Percentiles rank a stretch among this genome's conserved stretches.
Evolutionary conservation across 2,888 invertebrate genomes (phyloP).

Genomic region (Aphrophora alni): DNA sequence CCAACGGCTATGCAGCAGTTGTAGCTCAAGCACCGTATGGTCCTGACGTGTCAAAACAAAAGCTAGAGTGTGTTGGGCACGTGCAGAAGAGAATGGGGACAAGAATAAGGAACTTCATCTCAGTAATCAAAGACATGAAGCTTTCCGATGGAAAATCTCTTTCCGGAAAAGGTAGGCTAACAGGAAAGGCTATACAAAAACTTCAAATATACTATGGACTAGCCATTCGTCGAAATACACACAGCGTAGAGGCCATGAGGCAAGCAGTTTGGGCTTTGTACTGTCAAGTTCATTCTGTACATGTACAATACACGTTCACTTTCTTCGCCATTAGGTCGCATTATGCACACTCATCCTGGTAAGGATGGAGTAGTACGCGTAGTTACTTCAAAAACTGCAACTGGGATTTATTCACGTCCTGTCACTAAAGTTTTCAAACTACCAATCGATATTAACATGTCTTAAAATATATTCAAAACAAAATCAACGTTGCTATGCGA

Average conservation of each 20-base stretch:
- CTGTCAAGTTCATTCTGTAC: too few relatives aligned
- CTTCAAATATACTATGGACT: slow-evolving; percentile 31
- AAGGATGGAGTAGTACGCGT: too few relatives aligned
- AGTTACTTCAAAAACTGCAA: too few relatives aligned
- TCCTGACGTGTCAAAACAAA: slow-evolving; percentile 4
- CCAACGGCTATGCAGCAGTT: slow-evolving; percentile 20
- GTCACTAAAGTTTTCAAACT: too few relatives aligned
- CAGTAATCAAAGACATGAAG: not conserved
- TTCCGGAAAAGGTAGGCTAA: slow-evolving; percentile 22
- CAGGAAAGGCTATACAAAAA: slow-evolving; percentile 21
- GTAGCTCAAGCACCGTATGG: slow-evolving; percentile 25
- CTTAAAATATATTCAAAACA: too few relatives aligned
- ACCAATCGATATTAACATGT: too few relatives aligned
- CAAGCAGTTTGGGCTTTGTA: slow-evolving; percentile 28
- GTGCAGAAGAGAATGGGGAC: slow-evolving; percentile 1
- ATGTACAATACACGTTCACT: too few relatives aligned
- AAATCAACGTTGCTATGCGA: too few relatives aligned
- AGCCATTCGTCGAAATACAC: slow-evolving; percentile 25
- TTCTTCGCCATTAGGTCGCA: too few relatives aligned
- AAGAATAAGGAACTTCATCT: not conserved
- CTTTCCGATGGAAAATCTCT: slow-evolving; percentile 28
- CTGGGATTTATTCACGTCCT: too few relatives aligned
- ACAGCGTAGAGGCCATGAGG: slow-evolving; percentile 22
- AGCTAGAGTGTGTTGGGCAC: slow-evolving; percentile 26
- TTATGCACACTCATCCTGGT: too few relatives aligned